These are phyloP conservation scores for Heterohyrax brucei DNA, from an alignment of 2,797 vertebrate genomes.

Conservation along the genomic window DNA sequence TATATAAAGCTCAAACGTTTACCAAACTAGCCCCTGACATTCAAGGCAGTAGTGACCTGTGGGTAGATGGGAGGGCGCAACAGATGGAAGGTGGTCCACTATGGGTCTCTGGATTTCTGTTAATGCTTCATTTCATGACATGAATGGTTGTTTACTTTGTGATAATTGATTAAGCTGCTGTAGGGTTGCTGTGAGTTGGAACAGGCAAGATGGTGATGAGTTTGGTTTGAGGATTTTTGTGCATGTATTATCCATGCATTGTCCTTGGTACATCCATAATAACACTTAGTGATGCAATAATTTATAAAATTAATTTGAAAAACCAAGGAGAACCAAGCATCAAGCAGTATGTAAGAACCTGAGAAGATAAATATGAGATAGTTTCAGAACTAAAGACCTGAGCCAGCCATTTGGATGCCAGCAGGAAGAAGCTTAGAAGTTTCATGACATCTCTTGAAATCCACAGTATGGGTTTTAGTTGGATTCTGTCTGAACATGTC, in stretches of 20 bases:
- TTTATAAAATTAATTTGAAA: not conserved
- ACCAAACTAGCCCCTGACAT: not conserved
- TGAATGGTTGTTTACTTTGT: not conserved
- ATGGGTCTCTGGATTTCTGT: not conserved
- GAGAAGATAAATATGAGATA: not conserved
- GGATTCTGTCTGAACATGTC: not conserved
- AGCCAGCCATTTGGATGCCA: not conserved
- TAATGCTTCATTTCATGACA: not conserved
- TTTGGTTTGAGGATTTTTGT: no score
- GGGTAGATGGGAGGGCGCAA: not conserved
- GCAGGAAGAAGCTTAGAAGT: not conserved
- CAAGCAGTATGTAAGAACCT: not conserved
- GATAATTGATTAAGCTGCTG: not conserved
- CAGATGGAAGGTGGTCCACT: not conserved
- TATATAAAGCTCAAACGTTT: not conserved
- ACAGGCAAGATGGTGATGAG: no score
- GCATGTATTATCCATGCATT: not conserved
- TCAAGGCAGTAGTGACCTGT: not conserved
- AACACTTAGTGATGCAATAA: not conserved
- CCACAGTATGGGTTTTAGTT: not conserved
- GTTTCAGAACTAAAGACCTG: not conserved
- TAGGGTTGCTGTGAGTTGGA: no score
- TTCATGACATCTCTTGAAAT: not conserved
- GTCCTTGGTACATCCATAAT: not conserved
- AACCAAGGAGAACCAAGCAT: not conserved